Percentiles rank a stretch among this genome's conserved stretches.
Conservation (phyloP, 35 echinoderm and acorn worm species). For the Diadema setosum region DNA sequence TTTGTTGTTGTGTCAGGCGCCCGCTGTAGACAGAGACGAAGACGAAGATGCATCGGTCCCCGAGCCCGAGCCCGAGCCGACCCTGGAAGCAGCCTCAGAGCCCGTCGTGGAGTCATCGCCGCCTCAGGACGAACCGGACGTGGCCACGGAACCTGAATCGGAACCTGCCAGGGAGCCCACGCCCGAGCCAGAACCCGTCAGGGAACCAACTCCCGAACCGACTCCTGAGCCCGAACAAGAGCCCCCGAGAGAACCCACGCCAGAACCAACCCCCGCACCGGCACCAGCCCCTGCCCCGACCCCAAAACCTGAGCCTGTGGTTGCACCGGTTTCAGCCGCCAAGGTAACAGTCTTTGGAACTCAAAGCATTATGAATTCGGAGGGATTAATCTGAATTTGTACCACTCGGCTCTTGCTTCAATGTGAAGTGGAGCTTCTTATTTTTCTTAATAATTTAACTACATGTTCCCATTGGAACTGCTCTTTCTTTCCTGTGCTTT, state of each 20-base stretch:
- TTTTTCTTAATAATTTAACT: no score
- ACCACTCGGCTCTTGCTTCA: no score
- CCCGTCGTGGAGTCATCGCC: not conserved
- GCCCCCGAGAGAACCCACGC: constrained; percentile 28
- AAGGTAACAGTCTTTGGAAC: constrained; percentile 25
- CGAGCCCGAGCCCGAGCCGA: constrained; percentile 49
- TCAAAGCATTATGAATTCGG: no score
- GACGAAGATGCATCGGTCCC: not conserved
- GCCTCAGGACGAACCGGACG: not conserved
- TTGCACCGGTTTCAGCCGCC: constrained; percentile 47
- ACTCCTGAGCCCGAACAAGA: not conserved
- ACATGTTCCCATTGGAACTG: no score
- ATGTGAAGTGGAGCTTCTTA: no score
- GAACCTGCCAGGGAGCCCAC: constrained; percentile 13
- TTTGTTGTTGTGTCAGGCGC: not conserved
- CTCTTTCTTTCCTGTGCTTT: no score
- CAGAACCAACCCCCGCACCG: constrained; percentile 12
- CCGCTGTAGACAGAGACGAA: not conserved
- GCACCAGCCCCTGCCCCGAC: not conserved
- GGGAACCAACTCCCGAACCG: constrained; percentile 8
- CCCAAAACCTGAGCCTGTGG: constrained; percentile 38
- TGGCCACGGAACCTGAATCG: constrained; percentile 13
- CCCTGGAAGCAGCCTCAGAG: not conserved
- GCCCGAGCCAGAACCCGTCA: not conserved
- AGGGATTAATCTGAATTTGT: no score